Percentiles rank a stretch among this genome's conserved stretches.
phyloP scores from a whole-genome alignment of 2,888 invertebrate species.

The Melipona beecheii region DNA sequence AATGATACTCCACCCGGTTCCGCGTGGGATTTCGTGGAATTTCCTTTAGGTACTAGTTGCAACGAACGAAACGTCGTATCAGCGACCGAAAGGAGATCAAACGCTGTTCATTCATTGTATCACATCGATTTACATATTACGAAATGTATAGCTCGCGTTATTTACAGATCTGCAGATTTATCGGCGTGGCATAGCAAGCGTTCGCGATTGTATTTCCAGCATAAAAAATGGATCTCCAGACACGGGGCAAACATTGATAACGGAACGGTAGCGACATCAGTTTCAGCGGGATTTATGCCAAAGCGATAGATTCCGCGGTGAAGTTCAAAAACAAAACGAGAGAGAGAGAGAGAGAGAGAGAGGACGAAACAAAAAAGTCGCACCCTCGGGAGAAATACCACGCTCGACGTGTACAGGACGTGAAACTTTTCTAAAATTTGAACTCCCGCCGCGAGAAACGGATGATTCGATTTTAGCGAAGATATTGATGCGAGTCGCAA shows the following conservation, averaged over 20 bases:
- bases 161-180: constrained; percentile 11
- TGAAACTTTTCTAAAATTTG: constrained; percentile 63
- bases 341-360: too few relatives aligned
- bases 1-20: background rate
- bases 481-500: constrained; percentile 51
- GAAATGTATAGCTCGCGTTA: background rate
- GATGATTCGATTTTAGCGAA: constrained; percentile 53
- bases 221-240: constrained; percentile 31
- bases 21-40: too few relatives aligned
- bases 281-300: constrained; percentile 32
- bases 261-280: constrained; percentile 25
- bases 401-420: constrained; percentile 3
- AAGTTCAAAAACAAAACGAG: background rate
- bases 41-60: too few relatives aligned
- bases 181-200: background rate
- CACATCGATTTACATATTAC: background rate
- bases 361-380: constrained; percentile 18
- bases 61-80: too few relatives aligned
- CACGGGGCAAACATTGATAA: constrained; percentile 33
- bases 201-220: constrained; percentile 16
- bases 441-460: constrained; percentile 41
- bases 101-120: background rate
- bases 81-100: background rate
- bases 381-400: constrained; percentile 40
- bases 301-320: constrained; percentile 36